Conservation (phyloP, 2,113 vertebrate species). For the Rhea pennata region DNA sequence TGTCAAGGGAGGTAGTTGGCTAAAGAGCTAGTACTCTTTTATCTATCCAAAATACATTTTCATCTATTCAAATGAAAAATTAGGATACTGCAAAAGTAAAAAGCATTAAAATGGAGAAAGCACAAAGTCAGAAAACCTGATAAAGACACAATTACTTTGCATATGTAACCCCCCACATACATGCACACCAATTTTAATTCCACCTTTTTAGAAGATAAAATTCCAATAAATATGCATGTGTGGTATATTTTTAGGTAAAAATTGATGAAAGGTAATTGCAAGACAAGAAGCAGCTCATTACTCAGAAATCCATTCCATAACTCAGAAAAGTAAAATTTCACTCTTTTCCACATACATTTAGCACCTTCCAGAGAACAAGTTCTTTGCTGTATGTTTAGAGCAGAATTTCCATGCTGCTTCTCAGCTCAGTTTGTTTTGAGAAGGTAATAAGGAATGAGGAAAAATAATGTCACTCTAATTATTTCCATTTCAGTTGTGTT, state of each 20-base stretch:
- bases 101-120: constrained; percentile 40
- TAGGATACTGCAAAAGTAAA: constrained; percentile 50
- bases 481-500: neutral
- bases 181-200: constrained; percentile 39
- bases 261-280: neutral
- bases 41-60: constrained; percentile 21
- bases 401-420: neutral
- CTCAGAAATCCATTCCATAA: constrained; percentile 25
- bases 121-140: constrained; percentile 22
- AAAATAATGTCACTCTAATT: neutral
- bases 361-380: neutral
- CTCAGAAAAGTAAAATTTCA: constrained; percentile 43
- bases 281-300: neutral
- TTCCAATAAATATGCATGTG: constrained; percentile 54
- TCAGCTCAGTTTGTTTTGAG: neutral
- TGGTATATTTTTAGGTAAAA: constrained; percentile 8
- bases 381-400: neutral
- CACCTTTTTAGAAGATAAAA: constrained; percentile 47
- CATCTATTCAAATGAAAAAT: constrained; percentile 38
- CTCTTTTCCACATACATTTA: constrained; percentile 11
- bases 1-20: neutral
- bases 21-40: neutral
- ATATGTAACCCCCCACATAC: constrained; percentile 6
- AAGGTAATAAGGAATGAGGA: neutral
- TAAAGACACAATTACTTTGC: constrained; percentile 57